Evolutionary conservation across 2,888 invertebrate genomes (phyloP).

Genomic region (Thecocarcelia acutangulata): DNA sequence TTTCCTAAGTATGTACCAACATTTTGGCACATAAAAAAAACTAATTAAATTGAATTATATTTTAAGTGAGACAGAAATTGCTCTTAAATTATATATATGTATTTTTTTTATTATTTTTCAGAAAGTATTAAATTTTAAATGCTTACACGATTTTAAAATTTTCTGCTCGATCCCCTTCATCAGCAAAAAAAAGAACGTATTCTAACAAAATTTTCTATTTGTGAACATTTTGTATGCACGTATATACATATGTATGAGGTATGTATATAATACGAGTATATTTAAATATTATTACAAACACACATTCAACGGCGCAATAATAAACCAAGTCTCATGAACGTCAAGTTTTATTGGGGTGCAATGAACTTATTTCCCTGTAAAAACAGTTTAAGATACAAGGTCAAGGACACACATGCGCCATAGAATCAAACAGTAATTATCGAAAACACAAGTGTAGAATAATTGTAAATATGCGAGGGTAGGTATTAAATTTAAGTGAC

Average conservation of each 20-base stretch:
- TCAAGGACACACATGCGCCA: conserved; percentile 69
- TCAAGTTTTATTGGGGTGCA: conserved; percentile 29
- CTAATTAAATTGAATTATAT: conserved; percentile 16
- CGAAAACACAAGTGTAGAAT: conserved; percentile 22
- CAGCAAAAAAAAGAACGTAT: conserved; percentile 3
- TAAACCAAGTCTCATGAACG: background rate
- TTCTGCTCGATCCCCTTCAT: background rate
- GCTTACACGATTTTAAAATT: background rate
- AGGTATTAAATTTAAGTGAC: background rate
- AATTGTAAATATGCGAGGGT: background rate
- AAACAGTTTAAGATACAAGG: conserved; percentile 46
- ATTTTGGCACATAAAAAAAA: conserved; percentile 24
- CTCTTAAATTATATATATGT: background rate
- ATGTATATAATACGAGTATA: background rate
- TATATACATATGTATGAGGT: no score
- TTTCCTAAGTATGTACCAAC: no score
- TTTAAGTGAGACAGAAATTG: conserved; percentile 20
- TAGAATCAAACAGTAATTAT: conserved; percentile 42
- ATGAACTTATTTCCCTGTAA: conserved; percentile 43
- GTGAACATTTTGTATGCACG: no score
- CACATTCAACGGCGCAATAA: conserved; percentile 34
- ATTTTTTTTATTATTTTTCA: background rate
- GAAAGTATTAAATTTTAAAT: conserved; percentile 20
- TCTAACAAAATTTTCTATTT: conserved; percentile 20
- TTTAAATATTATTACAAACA: conserved; percentile 39